Evolutionary conservation across 2,113 vertebrate genomes (phyloP).

Genomic region (Lethenteron reissneri): DNA sequence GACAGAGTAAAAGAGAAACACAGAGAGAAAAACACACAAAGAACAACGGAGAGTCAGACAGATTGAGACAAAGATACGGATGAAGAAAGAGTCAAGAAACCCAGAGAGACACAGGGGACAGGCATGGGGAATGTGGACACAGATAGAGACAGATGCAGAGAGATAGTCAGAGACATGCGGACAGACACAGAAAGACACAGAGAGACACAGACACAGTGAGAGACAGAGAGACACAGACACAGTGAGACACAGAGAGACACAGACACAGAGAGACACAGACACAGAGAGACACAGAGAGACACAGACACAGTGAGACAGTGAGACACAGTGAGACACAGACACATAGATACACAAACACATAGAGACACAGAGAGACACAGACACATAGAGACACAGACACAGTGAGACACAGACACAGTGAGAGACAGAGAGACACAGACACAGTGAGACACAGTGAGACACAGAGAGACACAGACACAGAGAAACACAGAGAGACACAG

Average conservation of each 20-base stretch:
- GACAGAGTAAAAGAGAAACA: background rate
- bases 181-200: background rate
- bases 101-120: background rate
- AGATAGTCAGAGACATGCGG: background rate
- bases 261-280: background rate
- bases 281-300: background rate
- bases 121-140: too few species aligned
- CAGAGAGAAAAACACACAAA: background rate
- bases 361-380: background rate
- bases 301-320: too few species aligned
- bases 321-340: background rate
- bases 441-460: background rate
- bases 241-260: background rate
- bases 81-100: background rate
- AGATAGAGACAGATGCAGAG: background rate
- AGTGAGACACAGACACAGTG: background rate
- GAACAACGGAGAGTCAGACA: background rate
- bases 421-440: background rate
- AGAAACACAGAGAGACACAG: background rate
- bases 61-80: background rate
- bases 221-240: background rate
- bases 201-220: background rate
- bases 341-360: background rate
- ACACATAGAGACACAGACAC: background rate
- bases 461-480: background rate